These are phyloP conservation scores for Epistrophe eligans DNA, from an alignment of 2,888 invertebrate genomes.

Conservation along the genomic window DNA sequence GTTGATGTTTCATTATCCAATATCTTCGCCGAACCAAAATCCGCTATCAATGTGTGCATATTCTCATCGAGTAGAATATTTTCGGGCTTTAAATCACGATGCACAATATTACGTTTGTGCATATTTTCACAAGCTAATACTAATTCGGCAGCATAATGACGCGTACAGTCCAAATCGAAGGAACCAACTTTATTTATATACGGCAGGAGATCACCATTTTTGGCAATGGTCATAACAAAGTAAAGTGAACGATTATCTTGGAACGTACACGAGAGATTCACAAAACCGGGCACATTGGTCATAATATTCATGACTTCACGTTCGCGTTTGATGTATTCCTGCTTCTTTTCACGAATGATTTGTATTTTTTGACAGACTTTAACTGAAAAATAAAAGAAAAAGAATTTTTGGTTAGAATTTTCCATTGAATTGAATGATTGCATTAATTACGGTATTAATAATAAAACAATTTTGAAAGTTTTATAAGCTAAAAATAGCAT, in stretches of 20 bases:
- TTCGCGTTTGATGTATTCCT: conserved; percentile 96
- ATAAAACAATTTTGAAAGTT: conserved; percentile 23
- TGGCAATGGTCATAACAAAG: conserved; percentile 97
- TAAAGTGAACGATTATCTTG: conserved; percentile 96
- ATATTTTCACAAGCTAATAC: conserved; percentile 95
- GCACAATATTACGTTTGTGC: conserved; percentile 94
- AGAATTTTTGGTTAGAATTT: conserved; percentile 11
- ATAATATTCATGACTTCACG: conserved; percentile 96
- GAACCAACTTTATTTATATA: conserved; percentile 95
- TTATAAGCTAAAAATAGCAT: not conserved
- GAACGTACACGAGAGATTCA: conserved; percentile 97
- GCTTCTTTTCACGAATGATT: conserved; percentile 96
- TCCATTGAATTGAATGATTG: not conserved
- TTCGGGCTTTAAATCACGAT: conserved; percentile 98
- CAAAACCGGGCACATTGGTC: conserved; percentile 94
- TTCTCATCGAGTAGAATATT: conserved; percentile 97
- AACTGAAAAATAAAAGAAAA: conserved; percentile 86
- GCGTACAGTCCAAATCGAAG: conserved; percentile 94
- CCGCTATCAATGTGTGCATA: conserved; percentile 98
- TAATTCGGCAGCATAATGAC: conserved; percentile 97
- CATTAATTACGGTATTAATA: not conserved
- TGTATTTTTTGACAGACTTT: conserved; percentile 99
- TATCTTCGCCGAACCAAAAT: conserved; percentile 98
- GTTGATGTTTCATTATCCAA: conserved; percentile 82
- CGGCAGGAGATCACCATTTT: conserved; percentile 96